These are phyloP conservation scores for Carassius carassius DNA, from an alignment of 2,113 vertebrate species.

Conservation along the genomic window DNA sequence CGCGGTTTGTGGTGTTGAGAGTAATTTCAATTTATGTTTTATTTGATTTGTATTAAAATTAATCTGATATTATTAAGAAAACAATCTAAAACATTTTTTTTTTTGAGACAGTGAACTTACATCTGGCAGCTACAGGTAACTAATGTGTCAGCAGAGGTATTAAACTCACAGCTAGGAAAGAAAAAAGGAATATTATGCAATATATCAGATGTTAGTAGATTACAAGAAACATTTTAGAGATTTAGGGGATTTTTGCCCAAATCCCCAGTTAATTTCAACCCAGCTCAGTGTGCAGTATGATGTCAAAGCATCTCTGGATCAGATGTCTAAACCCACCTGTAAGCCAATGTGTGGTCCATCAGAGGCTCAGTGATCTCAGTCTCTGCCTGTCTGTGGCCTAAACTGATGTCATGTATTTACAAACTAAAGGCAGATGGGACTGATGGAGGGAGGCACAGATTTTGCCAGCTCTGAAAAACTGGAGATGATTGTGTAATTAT, in stretches of 20 bases:
- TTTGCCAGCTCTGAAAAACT: slow-evolving; percentile 12
- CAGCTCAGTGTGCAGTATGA: neutral
- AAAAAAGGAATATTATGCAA: neutral
- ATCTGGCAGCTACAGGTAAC: neutral
- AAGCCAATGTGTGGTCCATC: slow-evolving; percentile 26
- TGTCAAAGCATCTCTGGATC: slow-evolving; percentile 4
- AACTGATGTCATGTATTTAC: slow-evolving; percentile 26
- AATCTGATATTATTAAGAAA: neutral
- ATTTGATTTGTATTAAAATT: neutral
- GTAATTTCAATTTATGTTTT: neutral
- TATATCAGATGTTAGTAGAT: neutral
- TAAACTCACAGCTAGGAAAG: neutral
- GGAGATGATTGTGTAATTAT: slow-evolving; percentile 15
- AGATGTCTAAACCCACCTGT: slow-evolving; percentile 36
- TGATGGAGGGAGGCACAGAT: slow-evolving; percentile 15
- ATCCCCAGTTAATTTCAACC: neutral
- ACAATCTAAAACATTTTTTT: neutral
- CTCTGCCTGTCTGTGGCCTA: neutral
- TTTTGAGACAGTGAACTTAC: neutral
- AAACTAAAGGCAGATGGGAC: slow-evolving; percentile 25
- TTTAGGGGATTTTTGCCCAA: neutral
- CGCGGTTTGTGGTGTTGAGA: neutral
- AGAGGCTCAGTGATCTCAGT: neutral
- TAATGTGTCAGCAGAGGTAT: neutral
- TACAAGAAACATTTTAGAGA: neutral